Evolutionary conservation across 1,140 invertebrate species (phyloP), one percentile per base, ranked within the genome.

Genomic region (Bombus polaris): DNA sequence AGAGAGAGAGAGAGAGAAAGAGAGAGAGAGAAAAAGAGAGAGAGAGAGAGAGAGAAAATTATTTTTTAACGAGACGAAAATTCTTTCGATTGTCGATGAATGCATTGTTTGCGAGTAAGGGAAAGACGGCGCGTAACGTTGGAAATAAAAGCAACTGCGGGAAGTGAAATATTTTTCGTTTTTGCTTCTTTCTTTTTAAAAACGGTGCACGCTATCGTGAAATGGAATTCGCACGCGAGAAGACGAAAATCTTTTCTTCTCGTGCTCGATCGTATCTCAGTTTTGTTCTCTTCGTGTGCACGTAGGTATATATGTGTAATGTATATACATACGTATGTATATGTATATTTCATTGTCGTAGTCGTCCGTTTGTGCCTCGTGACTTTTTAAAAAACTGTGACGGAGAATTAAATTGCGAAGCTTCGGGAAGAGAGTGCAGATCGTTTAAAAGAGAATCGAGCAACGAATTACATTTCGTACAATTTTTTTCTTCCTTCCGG

Each of bases 181-280:
- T 42, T 28, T 37, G 28, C 37, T 37, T 72, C 39, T 72, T 72
- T 42, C 70, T 72, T n/a, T 25, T 37, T 70, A 25, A 53, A 73
- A 22, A 25, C 42, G 39, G 79, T 72, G 80, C 89, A 87, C 78
- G 73, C 82, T 65, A 65, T 57, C 15, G 44, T 1, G 4, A 42
- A 42, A n/a, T 18, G 47, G 25, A 78, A 71, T 35, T 84, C 44
- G n/a, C 76, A 80, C 83, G 76, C 53, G 76, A 80, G n/a, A 86
- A 88, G 87, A 87, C 59, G 87, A 78, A 89, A 89, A 89, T 88
- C 83, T 89, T 86, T 89, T 74, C 74, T 82, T 66, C 62, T 62
- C 78, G 72, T 79, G 73, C n/a, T 47, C 65, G 70, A 88, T 88
- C 83, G 57, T 88, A 78, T 82, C 79, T 79, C 62, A 10, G 65